A percentile compares a stretch with the other conserved stretches of the same genome.
Conservation (phyloP, 2,888 invertebrate genomes). For the Callyntrura guangdongensis region DNA sequence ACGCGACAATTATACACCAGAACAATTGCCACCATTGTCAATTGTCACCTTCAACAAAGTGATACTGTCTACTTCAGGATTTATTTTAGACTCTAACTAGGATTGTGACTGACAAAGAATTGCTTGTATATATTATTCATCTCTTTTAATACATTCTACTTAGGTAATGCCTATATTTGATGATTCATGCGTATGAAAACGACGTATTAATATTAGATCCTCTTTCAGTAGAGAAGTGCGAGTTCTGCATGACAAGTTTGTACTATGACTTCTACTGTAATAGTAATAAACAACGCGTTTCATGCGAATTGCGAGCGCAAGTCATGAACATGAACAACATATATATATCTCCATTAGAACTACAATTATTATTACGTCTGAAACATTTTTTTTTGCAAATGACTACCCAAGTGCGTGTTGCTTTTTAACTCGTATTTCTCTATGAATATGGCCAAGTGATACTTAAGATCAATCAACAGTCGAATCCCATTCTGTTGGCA, state of each 20-base stretch:
- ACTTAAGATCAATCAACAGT: slow-evolving; percentile 37
- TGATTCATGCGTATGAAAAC: neutral
- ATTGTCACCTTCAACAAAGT: neutral
- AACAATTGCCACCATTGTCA: neutral
- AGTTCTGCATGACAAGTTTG: too few relatives aligned
- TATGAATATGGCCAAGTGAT: slow-evolving; percentile 4
- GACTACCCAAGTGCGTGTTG: neutral
- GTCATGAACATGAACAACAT: neutral
- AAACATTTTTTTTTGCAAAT: neutral
- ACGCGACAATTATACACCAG: neutral
- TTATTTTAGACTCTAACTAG: slow-evolving; percentile 4
- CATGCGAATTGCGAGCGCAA: neutral
- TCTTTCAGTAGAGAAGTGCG: too few relatives aligned
- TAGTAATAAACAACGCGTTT: neutral
- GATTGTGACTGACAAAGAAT: neutral
- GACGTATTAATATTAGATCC: neutral
- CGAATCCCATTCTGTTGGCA: neutral
- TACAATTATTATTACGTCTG: too few relatives aligned
- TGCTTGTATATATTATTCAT: too few relatives aligned
- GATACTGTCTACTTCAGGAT: neutral
- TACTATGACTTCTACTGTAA: neutral
- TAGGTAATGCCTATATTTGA: neutral
- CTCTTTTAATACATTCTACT: too few relatives aligned
- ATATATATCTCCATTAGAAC: neutral
- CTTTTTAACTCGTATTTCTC: neutral